Percentiles rank a stretch among this genome's conserved stretches.
Evolutionary conservation across 2,888 invertebrate species (phyloP).

Genomic region (Drosophila setosimentum): DNA sequence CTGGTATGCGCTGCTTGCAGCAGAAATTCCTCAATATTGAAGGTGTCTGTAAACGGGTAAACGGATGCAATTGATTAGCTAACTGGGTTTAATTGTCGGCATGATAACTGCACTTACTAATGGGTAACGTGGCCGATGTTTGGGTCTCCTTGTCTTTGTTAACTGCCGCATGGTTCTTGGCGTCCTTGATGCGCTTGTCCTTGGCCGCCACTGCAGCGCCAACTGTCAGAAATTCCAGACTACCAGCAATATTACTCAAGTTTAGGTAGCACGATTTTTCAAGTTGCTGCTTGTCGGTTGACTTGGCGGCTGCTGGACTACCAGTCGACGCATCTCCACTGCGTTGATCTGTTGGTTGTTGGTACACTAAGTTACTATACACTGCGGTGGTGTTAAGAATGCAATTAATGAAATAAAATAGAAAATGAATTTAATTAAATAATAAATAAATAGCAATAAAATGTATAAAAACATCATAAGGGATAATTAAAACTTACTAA

Average conservation of each 20-base stretch:
- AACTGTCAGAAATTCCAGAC: slow-evolving; percentile 89
- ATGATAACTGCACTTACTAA: slow-evolving; percentile 1
- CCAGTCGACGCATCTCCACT: slow-evolving; percentile 51
- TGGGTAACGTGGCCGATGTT: slow-evolving; percentile 54
- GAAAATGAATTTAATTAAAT: slow-evolving; percentile 49
- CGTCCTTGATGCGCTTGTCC: slow-evolving; percentile 94
- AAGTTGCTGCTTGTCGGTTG: slow-evolving; percentile 52
- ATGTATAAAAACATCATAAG: background rate
- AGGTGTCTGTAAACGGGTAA: slow-evolving; percentile 68
- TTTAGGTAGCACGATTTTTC: slow-evolving; percentile 76
- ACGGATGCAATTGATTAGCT: slow-evolving; percentile 1
- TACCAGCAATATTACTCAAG: slow-evolving; percentile 82
- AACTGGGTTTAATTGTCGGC: background rate
- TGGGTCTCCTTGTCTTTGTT: slow-evolving; percentile 82
- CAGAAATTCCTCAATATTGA: slow-evolving; percentile 82
- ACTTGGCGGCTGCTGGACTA: slow-evolving; percentile 36
- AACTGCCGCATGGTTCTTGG: slow-evolving; percentile 87
- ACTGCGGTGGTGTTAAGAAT: slow-evolving; percentile 59
- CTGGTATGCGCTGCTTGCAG: slow-evolving; percentile 74
- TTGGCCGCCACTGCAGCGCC: slow-evolving; percentile 95
- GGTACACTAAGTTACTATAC: slow-evolving; percentile 83
- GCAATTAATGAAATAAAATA: slow-evolving; percentile 44
- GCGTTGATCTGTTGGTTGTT: slow-evolving; percentile 78
- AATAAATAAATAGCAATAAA: slow-evolving; percentile 5
- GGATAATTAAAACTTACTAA: background rate